Conservation (phyloP, 2,888 invertebrate genomes). For the Ceraclea dissimilis region DNA sequence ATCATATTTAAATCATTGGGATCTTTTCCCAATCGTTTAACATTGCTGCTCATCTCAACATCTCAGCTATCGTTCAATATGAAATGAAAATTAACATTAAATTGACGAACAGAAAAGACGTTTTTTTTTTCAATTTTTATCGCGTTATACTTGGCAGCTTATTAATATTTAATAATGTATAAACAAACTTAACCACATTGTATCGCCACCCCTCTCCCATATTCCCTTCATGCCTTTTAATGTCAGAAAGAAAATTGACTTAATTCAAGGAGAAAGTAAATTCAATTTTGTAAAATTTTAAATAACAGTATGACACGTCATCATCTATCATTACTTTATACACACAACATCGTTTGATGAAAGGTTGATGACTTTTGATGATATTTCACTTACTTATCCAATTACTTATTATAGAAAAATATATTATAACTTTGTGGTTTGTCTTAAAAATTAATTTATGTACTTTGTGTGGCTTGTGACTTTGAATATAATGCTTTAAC, state of each 20-base stretch:
- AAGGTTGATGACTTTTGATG: no score
- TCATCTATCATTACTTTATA: background rate
- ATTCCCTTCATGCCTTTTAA: slow-evolving; percentile 6
- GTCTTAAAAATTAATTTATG: no score
- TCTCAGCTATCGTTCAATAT: slow-evolving; percentile 20
- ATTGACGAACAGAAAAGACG: slow-evolving; percentile 23
- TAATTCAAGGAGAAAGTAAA: slow-evolving; percentile 3
- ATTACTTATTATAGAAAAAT: no score
- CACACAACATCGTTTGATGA: background rate
- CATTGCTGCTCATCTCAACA: slow-evolving; percentile 4
- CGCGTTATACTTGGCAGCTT: slow-evolving; percentile 16
- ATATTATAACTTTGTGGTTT: no score
- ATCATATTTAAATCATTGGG: no score
- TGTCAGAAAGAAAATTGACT: slow-evolving; percentile 9
- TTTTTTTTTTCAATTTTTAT: slow-evolving; percentile 20
- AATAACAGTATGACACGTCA: background rate
- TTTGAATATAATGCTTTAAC: no score
- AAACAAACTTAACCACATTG: slow-evolving; percentile 5
- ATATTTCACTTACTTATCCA: no score
- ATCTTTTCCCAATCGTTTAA: no score
- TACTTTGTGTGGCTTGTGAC: no score
- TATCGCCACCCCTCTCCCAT: background rate
- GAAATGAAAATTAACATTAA: slow-evolving; percentile 18
- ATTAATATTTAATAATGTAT: slow-evolving; percentile 16
- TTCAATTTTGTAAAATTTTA: slow-evolving; percentile 3